Conservation (phyloP, 2,797 vertebrate species). For the Schizopygopsis malacanthus region DNA sequence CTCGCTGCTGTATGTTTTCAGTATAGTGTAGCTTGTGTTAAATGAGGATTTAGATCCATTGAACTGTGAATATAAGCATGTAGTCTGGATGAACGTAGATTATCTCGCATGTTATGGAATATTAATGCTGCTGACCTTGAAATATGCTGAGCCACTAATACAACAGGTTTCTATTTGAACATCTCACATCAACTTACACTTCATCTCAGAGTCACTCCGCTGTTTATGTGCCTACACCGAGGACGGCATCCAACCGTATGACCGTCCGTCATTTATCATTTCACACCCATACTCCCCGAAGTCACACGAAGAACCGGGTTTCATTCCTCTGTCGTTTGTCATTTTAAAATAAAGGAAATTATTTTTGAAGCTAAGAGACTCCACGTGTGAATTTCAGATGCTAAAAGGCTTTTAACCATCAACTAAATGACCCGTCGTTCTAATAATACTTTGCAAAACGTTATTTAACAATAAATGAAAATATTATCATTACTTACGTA, state of each 20-base stretch:
- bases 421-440: too few species aligned
- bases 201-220: slow-evolving; percentile 39
- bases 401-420: background rate
- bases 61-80: background rate
- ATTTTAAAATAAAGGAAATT: slow-evolving; percentile 74
- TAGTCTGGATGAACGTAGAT: background rate
- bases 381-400: background rate
- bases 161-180: background rate
- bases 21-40: background rate
- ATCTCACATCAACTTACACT: background rate
- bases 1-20: slow-evolving; percentile 18
- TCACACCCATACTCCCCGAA: slow-evolving; percentile 43
- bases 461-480: background rate
- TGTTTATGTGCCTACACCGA: slow-evolving; percentile 70
- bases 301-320: slow-evolving; percentile 63
- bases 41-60: background rate
- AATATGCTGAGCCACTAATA: background rate
- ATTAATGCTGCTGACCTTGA: slow-evolving; percentile 29
- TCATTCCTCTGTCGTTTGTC: slow-evolving; percentile 69
- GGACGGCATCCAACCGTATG: slow-evolving; percentile 57
- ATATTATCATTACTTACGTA: background rate
- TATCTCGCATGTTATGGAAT: background rate
- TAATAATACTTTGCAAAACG: background rate
- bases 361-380: slow-evolving; percentile 68
- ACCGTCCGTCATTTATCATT: slow-evolving; percentile 46